Conservation (phyloP, 2,113 vertebrate species). For the Sturnus vulgaris region DNA sequence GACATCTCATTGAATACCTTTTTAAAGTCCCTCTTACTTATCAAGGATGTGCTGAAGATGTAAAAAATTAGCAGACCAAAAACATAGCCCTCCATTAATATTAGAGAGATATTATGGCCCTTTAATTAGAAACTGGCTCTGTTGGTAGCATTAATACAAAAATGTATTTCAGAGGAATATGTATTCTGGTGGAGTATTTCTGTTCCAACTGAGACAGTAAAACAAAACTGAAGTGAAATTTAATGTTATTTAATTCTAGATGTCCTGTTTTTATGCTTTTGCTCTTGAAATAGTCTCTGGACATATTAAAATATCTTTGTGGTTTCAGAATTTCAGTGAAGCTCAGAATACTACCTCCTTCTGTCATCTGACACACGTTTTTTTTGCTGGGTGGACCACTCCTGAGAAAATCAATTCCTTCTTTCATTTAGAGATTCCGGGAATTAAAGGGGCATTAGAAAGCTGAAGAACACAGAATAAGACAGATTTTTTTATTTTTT, state of each 20-base stretch:
- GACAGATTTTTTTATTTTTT: not conserved
- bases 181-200: not conserved
- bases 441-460: constrained; percentile 15
- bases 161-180: constrained; percentile 13
- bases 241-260: constrained; percentile 46
- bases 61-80: constrained; percentile 19
- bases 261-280: constrained; percentile 42
- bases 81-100: not conserved
- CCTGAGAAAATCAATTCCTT: constrained; percentile 47
- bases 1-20: not conserved
- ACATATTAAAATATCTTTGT: constrained; percentile 53
- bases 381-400: constrained; percentile 18
- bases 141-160: constrained; percentile 12
- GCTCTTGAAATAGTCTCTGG: constrained; percentile 56
- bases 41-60: not conserved
- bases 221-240: constrained; percentile 22
- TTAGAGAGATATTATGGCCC: constrained; percentile 23
- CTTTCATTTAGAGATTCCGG: constrained; percentile 34
- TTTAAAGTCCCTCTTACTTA: not conserved
- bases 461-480: not conserved
- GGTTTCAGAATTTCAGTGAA: constrained; percentile 6
- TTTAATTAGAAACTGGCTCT: constrained; percentile 47
- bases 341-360: constrained; percentile 3
- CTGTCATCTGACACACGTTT: not conserved
- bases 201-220: constrained; percentile 38